These are phyloP conservation scores for Cantharis flavilabris DNA, from an alignment of 2,888 invertebrate genomes.

Conservation along the genomic window DNA sequence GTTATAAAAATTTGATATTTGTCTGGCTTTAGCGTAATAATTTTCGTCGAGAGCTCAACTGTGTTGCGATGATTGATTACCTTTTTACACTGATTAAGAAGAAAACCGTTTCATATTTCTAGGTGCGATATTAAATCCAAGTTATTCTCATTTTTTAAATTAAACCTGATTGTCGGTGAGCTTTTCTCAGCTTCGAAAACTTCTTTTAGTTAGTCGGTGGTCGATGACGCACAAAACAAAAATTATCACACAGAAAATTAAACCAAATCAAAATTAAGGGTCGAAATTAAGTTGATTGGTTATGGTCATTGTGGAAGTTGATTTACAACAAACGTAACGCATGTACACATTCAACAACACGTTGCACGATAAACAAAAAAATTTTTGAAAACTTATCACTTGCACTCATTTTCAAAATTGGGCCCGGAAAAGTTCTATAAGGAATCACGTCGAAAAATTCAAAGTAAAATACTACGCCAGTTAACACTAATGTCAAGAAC, in stretches of 20 bases:
- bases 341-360: conserved; percentile 19
- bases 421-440: neutral
- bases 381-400: conserved; percentile 20
- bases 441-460: neutral
- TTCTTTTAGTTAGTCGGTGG: neutral
- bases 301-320: neutral
- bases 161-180: neutral
- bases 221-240: neutral
- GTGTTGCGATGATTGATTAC: neutral
- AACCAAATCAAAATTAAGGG: neutral
- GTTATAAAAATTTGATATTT: neutral
- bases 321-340: conserved; percentile 17
- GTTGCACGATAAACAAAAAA: conserved; percentile 11
- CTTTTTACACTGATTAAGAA: neutral
- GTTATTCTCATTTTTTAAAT: neutral
- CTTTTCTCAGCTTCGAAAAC: neutral
- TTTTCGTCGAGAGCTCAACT: neutral
- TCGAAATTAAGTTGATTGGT: neutral
- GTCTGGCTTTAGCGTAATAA: neutral
- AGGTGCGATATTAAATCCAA: neutral
- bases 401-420: conserved; percentile 13
- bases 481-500: conserved; percentile 12
- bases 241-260: neutral
- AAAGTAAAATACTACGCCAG: conserved; percentile 6
- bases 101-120: neutral